These are phyloP conservation scores for Eurystomus glaucurus DNA, from an alignment of 2,797 vertebrate genomes.

Conservation along the genomic window DNA sequence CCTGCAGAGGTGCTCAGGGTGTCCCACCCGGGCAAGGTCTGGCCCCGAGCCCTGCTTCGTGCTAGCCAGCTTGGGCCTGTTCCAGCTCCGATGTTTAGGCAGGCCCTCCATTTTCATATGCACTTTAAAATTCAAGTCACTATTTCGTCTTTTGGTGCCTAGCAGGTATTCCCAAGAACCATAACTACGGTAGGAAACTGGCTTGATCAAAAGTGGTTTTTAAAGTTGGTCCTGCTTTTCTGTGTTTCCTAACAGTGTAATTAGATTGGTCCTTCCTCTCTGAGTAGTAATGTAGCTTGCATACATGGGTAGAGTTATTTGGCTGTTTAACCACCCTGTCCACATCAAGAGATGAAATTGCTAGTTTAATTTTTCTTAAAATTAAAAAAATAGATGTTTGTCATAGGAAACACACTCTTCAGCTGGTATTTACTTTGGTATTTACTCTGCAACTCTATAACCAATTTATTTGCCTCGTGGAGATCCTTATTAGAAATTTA, in stretches of 20 bases:
- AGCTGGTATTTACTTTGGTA: background rate
- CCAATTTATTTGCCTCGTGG: background rate
- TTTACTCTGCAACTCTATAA: background rate
- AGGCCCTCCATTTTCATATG: accelerated
- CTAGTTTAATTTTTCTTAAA: background rate
- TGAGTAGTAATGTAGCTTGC: background rate
- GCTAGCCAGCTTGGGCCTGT: accelerated
- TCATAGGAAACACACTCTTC: background rate
- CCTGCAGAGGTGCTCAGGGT: no score
- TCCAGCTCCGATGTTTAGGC: accelerated
- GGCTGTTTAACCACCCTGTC: background rate
- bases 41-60: accelerated
- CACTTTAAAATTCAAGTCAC: accelerated
- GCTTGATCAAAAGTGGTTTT: background rate
- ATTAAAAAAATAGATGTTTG: background rate
- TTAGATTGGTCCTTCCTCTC: background rate
- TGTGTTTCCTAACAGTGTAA: background rate
- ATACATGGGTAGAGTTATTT: background rate
- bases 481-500: background rate
- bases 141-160: background rate
- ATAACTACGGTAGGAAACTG: accelerated
- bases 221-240: background rate
- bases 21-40: background rate
- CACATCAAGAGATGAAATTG: background rate
- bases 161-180: background rate